phyloP scores from a whole-genome alignment of 2,888 invertebrate species.

The Alsophila aescularia region DNA sequence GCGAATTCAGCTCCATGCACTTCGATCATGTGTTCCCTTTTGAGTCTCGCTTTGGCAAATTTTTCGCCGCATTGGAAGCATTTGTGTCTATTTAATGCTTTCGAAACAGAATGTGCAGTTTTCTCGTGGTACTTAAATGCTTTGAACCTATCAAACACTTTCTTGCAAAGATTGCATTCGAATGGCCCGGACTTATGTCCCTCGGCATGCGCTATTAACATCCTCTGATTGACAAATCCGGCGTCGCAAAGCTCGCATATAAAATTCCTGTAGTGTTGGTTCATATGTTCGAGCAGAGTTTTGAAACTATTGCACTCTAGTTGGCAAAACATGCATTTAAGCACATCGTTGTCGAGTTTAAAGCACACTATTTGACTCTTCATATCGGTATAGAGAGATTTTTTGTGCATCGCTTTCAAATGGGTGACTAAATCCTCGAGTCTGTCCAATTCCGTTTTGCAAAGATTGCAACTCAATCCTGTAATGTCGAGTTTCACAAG shows the following conservation, averaged over 20 bases:
- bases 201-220: conserved; percentile 52
- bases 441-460: conserved; percentile 37
- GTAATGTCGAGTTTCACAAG: conserved; percentile 66
- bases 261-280: conserved; percentile 56
- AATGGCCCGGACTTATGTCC: conserved; percentile 57
- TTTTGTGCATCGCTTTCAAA: conserved; percentile 46
- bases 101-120: conserved; percentile 54
- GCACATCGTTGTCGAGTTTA: conserved; percentile 47
- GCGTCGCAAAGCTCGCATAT: conserved; percentile 55
- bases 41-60: conserved; percentile 39
- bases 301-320: conserved; percentile 53
- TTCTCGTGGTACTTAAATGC: conserved; percentile 71
- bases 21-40: conserved; percentile 34
- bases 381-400: conserved; percentile 44
- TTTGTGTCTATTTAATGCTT: conserved; percentile 47
- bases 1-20: conserved; percentile 25
- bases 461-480: conserved; percentile 54
- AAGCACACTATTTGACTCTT: conserved; percentile 56
- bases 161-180: conserved; percentile 67
- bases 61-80: conserved; percentile 57
- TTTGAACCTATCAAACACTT: conserved; percentile 69
- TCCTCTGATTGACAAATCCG: conserved; percentile 54
- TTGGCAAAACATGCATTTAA: conserved; percentile 53
- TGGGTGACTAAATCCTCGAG: conserved; percentile 49
- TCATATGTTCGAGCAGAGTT: conserved; percentile 58